Conservation (phyloP, 2,797 vertebrate species). For the Falco berigora region DNA sequence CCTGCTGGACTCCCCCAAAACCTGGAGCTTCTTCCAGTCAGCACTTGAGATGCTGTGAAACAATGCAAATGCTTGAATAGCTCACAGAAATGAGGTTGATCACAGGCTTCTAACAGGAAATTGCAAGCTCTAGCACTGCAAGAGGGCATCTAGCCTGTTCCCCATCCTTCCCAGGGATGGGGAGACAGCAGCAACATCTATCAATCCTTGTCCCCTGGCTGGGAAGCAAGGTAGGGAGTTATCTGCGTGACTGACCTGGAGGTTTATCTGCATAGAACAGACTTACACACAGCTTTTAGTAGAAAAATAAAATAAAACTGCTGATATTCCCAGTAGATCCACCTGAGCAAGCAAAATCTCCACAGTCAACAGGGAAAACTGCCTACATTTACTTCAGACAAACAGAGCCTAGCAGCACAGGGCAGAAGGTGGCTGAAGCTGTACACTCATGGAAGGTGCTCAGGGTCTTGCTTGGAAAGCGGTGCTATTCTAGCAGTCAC, state of each 20-base stretch:
- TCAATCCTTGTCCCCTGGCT: not conserved
- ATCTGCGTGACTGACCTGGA: not conserved
- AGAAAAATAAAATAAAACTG: not conserved
- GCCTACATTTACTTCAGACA: not conserved
- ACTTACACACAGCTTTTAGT: not conserved
- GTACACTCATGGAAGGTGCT: not conserved
- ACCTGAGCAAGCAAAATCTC: conserved; percentile 1
- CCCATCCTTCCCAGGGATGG: not conserved
- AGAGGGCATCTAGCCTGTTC: not conserved
- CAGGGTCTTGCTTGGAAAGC: not conserved
- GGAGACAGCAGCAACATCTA: not conserved
- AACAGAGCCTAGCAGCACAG: not conserved
- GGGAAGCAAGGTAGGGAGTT: not conserved
- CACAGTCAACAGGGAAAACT: not conserved
- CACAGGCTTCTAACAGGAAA: conserved; percentile 18
- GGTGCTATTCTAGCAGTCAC: fast-evolving
- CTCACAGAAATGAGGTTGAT: not conserved
- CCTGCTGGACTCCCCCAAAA: not conserved
- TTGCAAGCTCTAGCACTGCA: not conserved
- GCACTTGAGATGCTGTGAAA: not conserved
- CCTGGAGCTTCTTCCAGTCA: not conserved
- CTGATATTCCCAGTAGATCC: not conserved
- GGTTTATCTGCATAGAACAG: not conserved
- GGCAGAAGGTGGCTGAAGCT: not conserved
- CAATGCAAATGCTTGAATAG: conserved; percentile 7